Base-by-base conservation (phyloP, 1,140 invertebrate species). In the Drosophila asahinai region DNA sequence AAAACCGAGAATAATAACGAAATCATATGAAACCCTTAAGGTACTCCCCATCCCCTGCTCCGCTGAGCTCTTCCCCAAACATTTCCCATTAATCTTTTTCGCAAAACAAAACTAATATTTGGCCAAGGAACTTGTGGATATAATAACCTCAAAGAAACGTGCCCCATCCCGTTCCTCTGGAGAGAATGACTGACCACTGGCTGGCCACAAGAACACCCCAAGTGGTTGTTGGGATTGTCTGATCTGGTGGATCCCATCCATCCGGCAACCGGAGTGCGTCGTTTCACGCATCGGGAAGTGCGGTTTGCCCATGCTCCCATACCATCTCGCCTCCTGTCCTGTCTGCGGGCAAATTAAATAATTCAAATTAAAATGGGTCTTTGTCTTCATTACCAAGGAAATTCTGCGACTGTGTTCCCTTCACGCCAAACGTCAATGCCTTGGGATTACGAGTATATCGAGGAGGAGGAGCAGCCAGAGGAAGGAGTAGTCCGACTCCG, bases 381-480 rank as follows among this genome's bases (percentile, higher is more conserved):
- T 73, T 71, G 71, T 74, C 81, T 80, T 83, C 57, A 83, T 80
- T 89, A 81, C 78, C 51, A 59, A 68, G 75, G 51, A 86, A 86
- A 82, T 86, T 67, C 66, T 80, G 63, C 47, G 66, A 49, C 77
- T 80, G 83, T 89, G 77, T 80, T 71, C 59, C 81, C 73, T 84
- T 87, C 84, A 87, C 84, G 84, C 84, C 82, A 83, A 60, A 73
- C 66, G 49, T 81, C 68, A 84, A 77, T 84, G 59, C 48, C 57
- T 15, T 19, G 65, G 55, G 60, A 60, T 60, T 68, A 68, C 54
- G 33, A 55, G 33, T 55, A n/a, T 55, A 40, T 55, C 33, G 54
- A 55, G 54, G 33, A 55, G 52, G 51, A 17, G 33, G 52, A 54
- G n/a, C n/a, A 54, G 51, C 30, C 17, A 33, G n/a, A 15, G 33